Conservation (phyloP, 2,888 invertebrate genomes). For the Lepidocyrtoides sp. region DNA sequence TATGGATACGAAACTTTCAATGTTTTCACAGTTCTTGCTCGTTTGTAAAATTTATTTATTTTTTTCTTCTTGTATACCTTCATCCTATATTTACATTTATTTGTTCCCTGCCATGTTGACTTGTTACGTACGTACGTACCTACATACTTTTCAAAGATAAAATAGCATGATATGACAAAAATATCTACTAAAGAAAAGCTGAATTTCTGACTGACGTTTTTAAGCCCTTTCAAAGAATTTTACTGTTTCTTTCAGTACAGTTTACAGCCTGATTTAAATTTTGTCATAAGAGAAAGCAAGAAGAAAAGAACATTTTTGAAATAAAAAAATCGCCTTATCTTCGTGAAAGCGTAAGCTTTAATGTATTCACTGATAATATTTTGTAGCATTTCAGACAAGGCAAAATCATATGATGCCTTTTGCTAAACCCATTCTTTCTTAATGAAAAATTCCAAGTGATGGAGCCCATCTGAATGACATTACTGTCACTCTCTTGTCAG, state of each 20-base stretch:
- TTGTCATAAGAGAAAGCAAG: constrained; percentile 39
- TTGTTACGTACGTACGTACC: neutral
- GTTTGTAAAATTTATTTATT: too few species aligned
- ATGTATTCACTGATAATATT: too few species aligned
- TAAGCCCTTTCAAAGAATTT: constrained; percentile 6
- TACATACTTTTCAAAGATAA: constrained; percentile 1
- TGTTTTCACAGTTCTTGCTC: too few species aligned
- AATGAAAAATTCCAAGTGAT: constrained; percentile 28
- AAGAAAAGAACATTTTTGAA: neutral
- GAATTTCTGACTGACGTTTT: constrained; percentile 4
- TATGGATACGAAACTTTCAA: too few species aligned
- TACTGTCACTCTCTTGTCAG: constrained; percentile 82
- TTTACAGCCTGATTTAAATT: neutral
- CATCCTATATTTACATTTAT: too few species aligned
- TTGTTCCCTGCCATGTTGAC: too few species aligned
- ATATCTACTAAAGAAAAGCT: neutral
- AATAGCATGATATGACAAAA: constrained; percentile 51
- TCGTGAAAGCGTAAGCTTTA: neutral
- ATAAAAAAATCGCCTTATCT: neutral
- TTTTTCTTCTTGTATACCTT: too few species aligned
- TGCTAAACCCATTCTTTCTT: constrained; percentile 11
- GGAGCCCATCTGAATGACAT: constrained; percentile 82
- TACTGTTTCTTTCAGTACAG: neutral
- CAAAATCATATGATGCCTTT: neutral
- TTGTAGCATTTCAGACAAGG: neutral